These are phyloP conservation scores for Eristalis pertinax DNA, from an alignment of 2,888 invertebrate species.

Conservation along the genomic window DNA sequence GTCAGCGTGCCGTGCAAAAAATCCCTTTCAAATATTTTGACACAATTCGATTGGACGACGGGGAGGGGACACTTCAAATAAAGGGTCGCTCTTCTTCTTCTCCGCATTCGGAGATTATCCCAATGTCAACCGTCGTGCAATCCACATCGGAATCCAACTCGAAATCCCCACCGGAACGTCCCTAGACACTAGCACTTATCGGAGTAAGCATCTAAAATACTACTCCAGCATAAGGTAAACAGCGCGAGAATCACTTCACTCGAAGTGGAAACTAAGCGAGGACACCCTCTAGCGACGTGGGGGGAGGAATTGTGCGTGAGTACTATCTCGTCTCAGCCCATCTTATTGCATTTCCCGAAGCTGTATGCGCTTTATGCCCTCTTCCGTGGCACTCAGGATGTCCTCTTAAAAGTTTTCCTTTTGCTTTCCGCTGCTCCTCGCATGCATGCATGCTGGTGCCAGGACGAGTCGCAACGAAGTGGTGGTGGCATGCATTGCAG, in stretches of 20 bases:
- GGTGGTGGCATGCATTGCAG: neutral
- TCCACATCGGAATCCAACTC: no score
- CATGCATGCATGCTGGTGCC: neutral
- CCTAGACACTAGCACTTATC: neutral
- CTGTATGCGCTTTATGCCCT: neutral
- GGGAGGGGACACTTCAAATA: no score
- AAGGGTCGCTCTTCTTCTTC: neutral
- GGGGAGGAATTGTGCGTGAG: slow-evolving; percentile 16
- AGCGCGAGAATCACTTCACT: neutral
- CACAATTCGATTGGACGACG: neutral
- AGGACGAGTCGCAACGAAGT: neutral
- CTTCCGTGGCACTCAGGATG: neutral
- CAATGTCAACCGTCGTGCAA: neutral
- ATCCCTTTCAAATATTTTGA: neutral
- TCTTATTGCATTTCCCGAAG: slow-evolving; percentile 36
- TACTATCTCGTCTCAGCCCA: slow-evolving; percentile 29
- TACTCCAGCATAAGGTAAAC: neutral
- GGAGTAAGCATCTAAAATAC: neutral
- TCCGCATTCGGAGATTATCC: neutral
- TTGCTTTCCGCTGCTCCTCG: neutral
- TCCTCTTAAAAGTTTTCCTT: neutral
- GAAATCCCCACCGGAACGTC: neutral
- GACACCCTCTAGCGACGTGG: neutral
- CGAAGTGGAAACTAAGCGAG: neutral
- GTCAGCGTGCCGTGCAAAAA: no score